A percentile compares a stretch with the other conserved stretches of the same genome.
Conservation (phyloP, 2,888 invertebrate species). For the Epinotia nisella region DNA sequence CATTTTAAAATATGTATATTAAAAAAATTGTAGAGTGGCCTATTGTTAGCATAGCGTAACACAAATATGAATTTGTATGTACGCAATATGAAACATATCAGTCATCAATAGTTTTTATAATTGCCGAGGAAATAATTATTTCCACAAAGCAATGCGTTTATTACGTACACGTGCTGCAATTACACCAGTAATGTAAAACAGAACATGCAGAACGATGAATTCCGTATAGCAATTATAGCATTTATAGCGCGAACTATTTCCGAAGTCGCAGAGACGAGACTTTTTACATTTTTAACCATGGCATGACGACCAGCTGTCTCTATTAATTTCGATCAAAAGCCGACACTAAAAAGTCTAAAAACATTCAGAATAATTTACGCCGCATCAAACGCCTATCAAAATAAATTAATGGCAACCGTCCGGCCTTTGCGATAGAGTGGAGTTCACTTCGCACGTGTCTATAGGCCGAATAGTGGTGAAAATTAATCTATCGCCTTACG, state of each 20-base stretch:
- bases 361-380: slow-evolving; percentile 38
- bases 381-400: slow-evolving; percentile 34
- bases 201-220: slow-evolving; percentile 15
- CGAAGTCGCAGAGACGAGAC: slow-evolving; percentile 34
- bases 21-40: too few species aligned
- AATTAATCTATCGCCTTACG: slow-evolving; percentile 25
- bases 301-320: slow-evolving; percentile 52
- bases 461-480: slow-evolving; percentile 21
- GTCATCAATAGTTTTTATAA: not conserved
- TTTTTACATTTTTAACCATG: slow-evolving; percentile 44
- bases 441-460: not conserved
- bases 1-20: too few species aligned
- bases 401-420: slow-evolving; percentile 24
- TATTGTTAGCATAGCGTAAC: too few species aligned
- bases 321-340: slow-evolving; percentile 53
- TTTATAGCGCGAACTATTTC: slow-evolving; percentile 10
- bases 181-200: slow-evolving; percentile 5
- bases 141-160: not conserved
- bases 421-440: slow-evolving; percentile 9
- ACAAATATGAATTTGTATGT: too few species aligned
- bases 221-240: slow-evolving; percentile 12
- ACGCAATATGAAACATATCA: too few species aligned
- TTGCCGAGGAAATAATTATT: not conserved
- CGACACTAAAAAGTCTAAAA: slow-evolving; percentile 48
- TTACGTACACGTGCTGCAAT: not conserved